Percentiles rank a stretch among this genome's conserved stretches.
These are phyloP conservation scores for Oreocharis arfaki DNA, from an alignment of 2,113 vertebrate genomes.

Conservation along the genomic window DNA sequence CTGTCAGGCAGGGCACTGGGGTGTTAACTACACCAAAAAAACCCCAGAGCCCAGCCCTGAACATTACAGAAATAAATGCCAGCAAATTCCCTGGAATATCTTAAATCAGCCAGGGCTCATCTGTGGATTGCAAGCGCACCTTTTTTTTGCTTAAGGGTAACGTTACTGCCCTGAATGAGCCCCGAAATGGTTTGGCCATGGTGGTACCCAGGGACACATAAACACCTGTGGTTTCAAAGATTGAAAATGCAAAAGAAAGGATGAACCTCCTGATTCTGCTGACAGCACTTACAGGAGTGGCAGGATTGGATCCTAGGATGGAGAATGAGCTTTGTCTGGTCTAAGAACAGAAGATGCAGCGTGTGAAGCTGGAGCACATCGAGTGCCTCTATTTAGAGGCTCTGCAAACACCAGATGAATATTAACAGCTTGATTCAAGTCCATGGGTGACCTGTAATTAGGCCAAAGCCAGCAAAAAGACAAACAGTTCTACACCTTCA, in stretches of 20 bases:
- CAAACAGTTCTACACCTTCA: constrained; percentile 48
- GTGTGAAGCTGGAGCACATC: neutral
- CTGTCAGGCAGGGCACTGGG: neutral
- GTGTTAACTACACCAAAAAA: neutral
- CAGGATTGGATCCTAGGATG: neutral
- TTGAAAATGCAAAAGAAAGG: neutral
- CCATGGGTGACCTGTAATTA: constrained; percentile 55
- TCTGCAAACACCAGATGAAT: constrained; percentile 42
- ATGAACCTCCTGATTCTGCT: neutral
- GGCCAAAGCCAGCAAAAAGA: constrained; percentile 48
- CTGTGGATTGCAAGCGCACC: neutral
- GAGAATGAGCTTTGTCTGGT: neutral
- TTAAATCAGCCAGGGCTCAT: neutral
- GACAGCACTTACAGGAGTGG: neutral
- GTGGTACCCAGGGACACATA: neutral
- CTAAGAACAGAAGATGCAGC: neutral
- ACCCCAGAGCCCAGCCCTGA: neutral
- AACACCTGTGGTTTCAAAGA: neutral
- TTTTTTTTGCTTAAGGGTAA: neutral
- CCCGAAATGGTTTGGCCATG: neutral
- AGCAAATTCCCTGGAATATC: neutral
- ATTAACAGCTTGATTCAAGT: constrained; percentile 25
- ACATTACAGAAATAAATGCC: neutral
- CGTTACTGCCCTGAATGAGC: neutral
- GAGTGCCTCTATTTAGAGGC: neutral